Percentiles rank a stretch among this genome's conserved stretches.
Evolutionary conservation across 1,140 invertebrate genomes (phyloP).

Genomic region (Neuroterus valhalla): DNA sequence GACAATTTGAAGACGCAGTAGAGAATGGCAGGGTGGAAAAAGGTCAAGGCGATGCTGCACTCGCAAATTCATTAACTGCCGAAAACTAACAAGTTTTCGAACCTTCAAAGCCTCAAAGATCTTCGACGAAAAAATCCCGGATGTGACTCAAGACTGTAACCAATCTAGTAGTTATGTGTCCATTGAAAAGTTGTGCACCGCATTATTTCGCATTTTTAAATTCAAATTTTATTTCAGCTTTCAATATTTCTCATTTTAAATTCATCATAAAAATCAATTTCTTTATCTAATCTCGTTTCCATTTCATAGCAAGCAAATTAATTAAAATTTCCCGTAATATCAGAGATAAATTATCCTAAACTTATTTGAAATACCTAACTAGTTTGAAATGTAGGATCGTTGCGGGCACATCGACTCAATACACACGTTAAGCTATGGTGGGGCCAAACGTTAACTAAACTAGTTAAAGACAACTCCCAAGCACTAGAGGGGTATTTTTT

Average conservation of each 20-base stretch:
- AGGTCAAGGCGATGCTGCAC: slow-evolving; percentile 61
- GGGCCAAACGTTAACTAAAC: slow-evolving; percentile 62
- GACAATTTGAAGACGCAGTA: slow-evolving; percentile 63
- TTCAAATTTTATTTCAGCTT: too few species aligned
- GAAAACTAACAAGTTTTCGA: slow-evolving; percentile 53
- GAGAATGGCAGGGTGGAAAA: slow-evolving; percentile 62
- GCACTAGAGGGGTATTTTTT: slow-evolving; percentile 15
- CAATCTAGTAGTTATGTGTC: slow-evolving; percentile 62
- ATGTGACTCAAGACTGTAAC: slow-evolving; percentile 70
- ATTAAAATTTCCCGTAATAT: too few species aligned
- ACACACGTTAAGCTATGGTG: slow-evolving; percentile 62
- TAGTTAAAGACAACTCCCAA: slow-evolving; percentile 43
- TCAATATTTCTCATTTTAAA: too few species aligned
- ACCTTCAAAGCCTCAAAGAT: slow-evolving; percentile 39
- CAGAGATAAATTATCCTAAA: too few species aligned
- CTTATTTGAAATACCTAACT: background rate
- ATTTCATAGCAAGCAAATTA: too few species aligned
- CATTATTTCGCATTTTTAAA: slow-evolving; percentile 6
- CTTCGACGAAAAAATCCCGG: slow-evolving; percentile 54
- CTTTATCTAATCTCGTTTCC: too few species aligned
- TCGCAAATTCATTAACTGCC: slow-evolving; percentile 47
- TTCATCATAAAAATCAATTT: too few species aligned
- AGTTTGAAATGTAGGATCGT: slow-evolving; percentile 33
- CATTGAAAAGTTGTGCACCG: slow-evolving; percentile 53
- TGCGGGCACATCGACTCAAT: slow-evolving; percentile 50